phyloP scores from a whole-genome alignment of 2,888 invertebrate species.

The Invenusta paracnida region DNA sequence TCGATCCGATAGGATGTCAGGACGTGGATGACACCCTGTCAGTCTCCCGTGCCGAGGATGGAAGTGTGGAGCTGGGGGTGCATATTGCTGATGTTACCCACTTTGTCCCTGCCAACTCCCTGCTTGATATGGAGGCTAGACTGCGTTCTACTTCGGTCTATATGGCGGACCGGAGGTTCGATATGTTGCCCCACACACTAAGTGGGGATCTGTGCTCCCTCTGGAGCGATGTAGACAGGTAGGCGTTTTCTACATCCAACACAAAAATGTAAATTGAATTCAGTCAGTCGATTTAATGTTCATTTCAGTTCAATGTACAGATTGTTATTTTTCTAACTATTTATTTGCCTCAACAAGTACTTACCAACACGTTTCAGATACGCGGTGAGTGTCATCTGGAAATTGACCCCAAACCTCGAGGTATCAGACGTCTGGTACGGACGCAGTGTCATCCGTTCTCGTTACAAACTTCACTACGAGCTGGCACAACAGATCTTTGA shows the following conservation, averaged over 20 bases:
- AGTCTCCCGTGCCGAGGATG: slow-evolving; percentile 45
- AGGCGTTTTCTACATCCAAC: slow-evolving; percentile 39
- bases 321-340: not conserved
- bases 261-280: not conserved
- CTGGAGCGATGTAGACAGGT: slow-evolving; percentile 55
- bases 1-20: slow-evolving; percentile 60
- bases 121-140: slow-evolving; percentile 50
- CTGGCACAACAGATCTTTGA: slow-evolving; percentile 51
- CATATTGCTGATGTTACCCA: slow-evolving; percentile 53
- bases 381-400: slow-evolving; percentile 59
- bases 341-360: not conserved
- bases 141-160: slow-evolving; percentile 49
- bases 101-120: slow-evolving; percentile 49
- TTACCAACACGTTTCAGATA: slow-evolving; percentile 49
- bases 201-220: slow-evolving; percentile 58
- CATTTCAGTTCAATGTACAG: too few relatives aligned
- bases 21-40: slow-evolving; percentile 60
- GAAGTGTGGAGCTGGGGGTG: slow-evolving; percentile 48
- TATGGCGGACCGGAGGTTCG: slow-evolving; percentile 52
- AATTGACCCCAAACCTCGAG: slow-evolving; percentile 51
- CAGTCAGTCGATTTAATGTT: not conserved
- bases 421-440: slow-evolving; percentile 53
- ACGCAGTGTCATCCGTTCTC: slow-evolving; percentile 51
- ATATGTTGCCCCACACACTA: slow-evolving; percentile 57
- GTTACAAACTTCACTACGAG: slow-evolving; percentile 56